Base-by-base conservation (phyloP, 2,113 vertebrate genomes). In the Halichoeres trimaculatus region DNA sequence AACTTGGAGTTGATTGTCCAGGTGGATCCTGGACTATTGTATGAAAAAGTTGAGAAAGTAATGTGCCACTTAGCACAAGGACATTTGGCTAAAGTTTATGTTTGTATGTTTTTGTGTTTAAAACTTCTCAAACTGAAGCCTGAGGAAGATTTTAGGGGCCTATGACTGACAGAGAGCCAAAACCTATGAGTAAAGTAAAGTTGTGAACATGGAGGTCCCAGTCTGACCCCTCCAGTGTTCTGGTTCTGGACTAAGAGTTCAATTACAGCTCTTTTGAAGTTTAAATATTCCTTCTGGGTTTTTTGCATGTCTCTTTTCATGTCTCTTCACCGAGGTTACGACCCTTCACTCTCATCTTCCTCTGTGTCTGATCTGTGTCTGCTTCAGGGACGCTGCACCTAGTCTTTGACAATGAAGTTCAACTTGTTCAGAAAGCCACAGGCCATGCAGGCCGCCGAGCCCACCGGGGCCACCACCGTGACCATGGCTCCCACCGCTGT, bases 401-500 rank as follows among this genome's bases (percentile, higher is more conserved):
- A 89, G 85, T 83, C 81, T 78, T 72, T 76, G 34, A 93, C 84
- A 88, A 98, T 98, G 97, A 96, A 94, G 90, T 96, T 95, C 79
- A 96, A 94, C 87, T 89, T 96, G 0, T 97, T 96, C 88, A 96
- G 93, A 88, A 94, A 85, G 80, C 91, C 95, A 0, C 95, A 96
- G 86, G 87, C 94, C 0, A 53, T 89, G 1, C 82, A 82, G 48
- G 91, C 89, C 0, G 69, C 90, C 0, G 93, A 94, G 50, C 92
- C 95, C 1, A 91, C 92, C 0, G 90, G 91, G 1, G 78, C 64
- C 0, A 91, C 92, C 84, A 89, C 90, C 0, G 12, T 90, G 50
- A 92, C 93, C 12, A 76, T 90, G 92, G 67, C 90, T 45, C 90
- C 91, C 0, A 91, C 90, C 22, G 43, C 90, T 22, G 43, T 19